Conservation (phyloP, 2,888 invertebrate genomes). For the Kryphioiulus occultus region DNA sequence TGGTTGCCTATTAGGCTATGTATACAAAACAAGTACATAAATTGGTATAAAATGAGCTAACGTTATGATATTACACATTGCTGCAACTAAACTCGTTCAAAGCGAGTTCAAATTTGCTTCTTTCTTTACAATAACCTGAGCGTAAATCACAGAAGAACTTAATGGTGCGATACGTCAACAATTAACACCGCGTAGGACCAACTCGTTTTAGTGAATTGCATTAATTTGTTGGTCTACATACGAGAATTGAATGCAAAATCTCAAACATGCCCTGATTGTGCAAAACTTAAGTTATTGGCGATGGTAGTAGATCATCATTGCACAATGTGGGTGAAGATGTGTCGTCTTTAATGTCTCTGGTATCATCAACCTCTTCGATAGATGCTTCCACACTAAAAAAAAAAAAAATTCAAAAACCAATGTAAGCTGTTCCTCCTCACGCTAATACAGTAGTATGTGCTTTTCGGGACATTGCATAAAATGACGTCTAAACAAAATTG, state of each 20-base stretch:
- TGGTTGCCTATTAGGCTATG: constrained; percentile 27
- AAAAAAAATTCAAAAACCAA: background rate
- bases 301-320: constrained; percentile 48
- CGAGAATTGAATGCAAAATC: background rate
- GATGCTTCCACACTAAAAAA: constrained; percentile 46
- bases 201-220: background rate
- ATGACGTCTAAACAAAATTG: background rate
- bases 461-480: background rate
- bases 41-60: constrained; percentile 20
- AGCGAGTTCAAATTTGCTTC: background rate
- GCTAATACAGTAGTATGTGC: background rate
- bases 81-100: constrained; percentile 4
- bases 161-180: constrained; percentile 27
- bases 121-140: constrained; percentile 6
- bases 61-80: background rate
- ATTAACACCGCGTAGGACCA: background rate
- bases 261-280: background rate
- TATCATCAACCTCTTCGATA: constrained; percentile 35
- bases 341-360: constrained; percentile 31
- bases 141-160: constrained; percentile 26
- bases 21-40: constrained; percentile 27
- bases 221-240: background rate
- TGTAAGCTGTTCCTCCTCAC: no score
- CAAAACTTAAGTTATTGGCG: constrained; percentile 43
- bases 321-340: constrained; percentile 35